These are phyloP conservation scores for Pyrocoelia pectoralis DNA, from an alignment of 2,888 invertebrate species.

Conservation along the genomic window DNA sequence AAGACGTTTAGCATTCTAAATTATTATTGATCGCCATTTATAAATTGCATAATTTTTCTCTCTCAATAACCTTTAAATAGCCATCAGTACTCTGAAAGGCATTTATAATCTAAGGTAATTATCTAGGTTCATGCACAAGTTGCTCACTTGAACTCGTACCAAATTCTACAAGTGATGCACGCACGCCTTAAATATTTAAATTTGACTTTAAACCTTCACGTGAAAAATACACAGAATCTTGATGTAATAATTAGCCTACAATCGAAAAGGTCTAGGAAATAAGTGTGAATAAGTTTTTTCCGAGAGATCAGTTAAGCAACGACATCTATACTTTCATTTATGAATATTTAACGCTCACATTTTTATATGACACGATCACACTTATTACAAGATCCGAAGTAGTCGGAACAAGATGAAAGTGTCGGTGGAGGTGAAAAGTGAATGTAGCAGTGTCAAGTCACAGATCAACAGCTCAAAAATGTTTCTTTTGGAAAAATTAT, in stretches of 20 bases:
- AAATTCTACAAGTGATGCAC: constrained; percentile 18
- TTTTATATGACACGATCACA: too few relatives aligned
- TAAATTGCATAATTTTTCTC: too few relatives aligned
- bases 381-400: too few relatives aligned
- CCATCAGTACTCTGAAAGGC: neutral
- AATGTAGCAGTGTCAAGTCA: too few relatives aligned
- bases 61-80: neutral
- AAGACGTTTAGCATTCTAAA: too few relatives aligned
- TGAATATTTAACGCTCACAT: too few relatives aligned
- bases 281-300: neutral
- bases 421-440: too few relatives aligned
- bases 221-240: neutral
- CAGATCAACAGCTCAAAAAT: too few relatives aligned
- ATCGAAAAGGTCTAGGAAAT: neutral
- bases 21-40: neutral
- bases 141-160: constrained; percentile 17
- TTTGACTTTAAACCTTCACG: neutral
- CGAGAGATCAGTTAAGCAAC: neutral
- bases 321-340: too few relatives aligned
- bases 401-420: too few relatives aligned
- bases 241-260: neutral
- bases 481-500: too few relatives aligned
- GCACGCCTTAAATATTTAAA: constrained; percentile 4
- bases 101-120: constrained; percentile 17
- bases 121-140: constrained; percentile 11